Base-by-base conservation (phyloP, 37 sponge, comb jelly and placozoan genomes). In the Ianthella basta region DNA sequence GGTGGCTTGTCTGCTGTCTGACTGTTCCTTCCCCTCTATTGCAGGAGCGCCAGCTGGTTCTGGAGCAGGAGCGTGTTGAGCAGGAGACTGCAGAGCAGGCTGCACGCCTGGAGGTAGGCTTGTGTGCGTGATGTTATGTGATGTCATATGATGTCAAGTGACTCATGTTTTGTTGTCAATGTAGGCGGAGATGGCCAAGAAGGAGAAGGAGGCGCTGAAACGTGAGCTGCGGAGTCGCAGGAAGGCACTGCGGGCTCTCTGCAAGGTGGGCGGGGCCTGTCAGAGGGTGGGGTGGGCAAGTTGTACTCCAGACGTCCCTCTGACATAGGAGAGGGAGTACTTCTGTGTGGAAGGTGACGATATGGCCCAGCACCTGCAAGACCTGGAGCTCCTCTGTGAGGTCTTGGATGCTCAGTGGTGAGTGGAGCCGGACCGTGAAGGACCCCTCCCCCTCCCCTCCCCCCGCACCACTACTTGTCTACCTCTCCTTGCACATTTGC, bases 211-310 rank as follows among this genome's bases (percentile, higher is more conserved):
- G 82, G 73, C 68, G 33, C 32, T 61, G n/a, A 95, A 93, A 65
- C 95, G 93, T 34, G 82, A 59, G 0, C 44, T 97, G 37, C 91
- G 83, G 73, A 91, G 65, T 44, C 93, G 91, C 73, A 87, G 95
- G 35, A 97, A 97, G 79, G 55, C 66, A 5, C 82, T 97, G 15
- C 73, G 94, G 84, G 67, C 84, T 38, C 77, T 84, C 14, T 92
- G 93, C 66, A 86, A 90, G 60, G 94, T 94, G 18, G 24, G 90
- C 32, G 15, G 5, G 27, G 38, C 68, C 53, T 61, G 36, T 55
- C 65, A 13, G 35, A 6, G 35, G 83, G 21, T 36, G 55, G 0
- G 39, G 24, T 34, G 84, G n/a, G 34, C 23, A 21, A 13, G 30
- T 69, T 32, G 1, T 15, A 29, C 19, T 0, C 15, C 1, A 36